Evolutionary conservation across 2,888 invertebrate genomes (phyloP).

Genomic region (Pherbina coryleti): DNA sequence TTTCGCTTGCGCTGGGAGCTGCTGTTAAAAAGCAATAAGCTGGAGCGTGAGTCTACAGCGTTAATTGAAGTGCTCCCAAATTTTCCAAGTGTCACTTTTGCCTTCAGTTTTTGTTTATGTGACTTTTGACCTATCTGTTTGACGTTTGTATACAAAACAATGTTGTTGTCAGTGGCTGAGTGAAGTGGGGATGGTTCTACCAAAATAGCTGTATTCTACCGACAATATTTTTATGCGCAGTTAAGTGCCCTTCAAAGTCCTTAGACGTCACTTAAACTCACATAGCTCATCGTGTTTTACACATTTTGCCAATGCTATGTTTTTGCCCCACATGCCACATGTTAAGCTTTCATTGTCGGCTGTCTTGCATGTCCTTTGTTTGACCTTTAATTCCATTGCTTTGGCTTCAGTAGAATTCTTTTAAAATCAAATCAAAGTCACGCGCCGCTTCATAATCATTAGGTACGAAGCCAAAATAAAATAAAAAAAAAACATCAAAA

Average conservation of each 20-base stretch:
- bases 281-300: not conserved
- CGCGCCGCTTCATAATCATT: slow-evolving; percentile 59
- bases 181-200: too few relatives aligned
- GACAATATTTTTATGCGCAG: not conserved
- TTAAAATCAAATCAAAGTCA: slow-evolving; percentile 65
- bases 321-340: not conserved
- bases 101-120: too few relatives aligned
- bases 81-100: too few relatives aligned
- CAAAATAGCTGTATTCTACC: not conserved
- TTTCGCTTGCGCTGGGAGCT: too few relatives aligned
- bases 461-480: not conserved
- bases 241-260: not conserved
- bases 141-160: too few relatives aligned
- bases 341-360: not conserved
- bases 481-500: not conserved
- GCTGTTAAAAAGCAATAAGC: too few relatives aligned
- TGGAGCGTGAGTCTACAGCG: too few relatives aligned
- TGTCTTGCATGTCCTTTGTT: slow-evolving; percentile 26
- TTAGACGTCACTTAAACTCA: too few relatives aligned
- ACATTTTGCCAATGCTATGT: not conserved
- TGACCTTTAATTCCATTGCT: slow-evolving; percentile 29
- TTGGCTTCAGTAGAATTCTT: slow-evolving; percentile 51
- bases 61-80: too few relatives aligned
- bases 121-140: too few relatives aligned
- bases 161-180: too few relatives aligned